These are phyloP conservation scores for Zelleria hepariella DNA, from an alignment of 2,888 invertebrate genomes.

Conservation along the genomic window DNA sequence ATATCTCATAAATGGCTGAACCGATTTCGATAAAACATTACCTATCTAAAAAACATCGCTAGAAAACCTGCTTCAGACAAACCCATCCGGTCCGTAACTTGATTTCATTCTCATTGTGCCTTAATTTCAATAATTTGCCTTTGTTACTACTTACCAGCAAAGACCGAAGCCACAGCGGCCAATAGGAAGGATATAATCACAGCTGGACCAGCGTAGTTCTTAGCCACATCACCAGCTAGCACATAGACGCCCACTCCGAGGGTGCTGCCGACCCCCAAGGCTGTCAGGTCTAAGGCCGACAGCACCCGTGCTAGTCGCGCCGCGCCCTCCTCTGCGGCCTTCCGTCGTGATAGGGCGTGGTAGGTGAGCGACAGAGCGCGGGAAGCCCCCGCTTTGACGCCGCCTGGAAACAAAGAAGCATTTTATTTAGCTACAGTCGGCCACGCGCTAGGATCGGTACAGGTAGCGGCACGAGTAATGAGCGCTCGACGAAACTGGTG, in stretches of 20 bases:
- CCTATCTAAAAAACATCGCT: too few relatives aligned
- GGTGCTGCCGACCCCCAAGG: conserved; percentile 85
- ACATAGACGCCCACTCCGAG: conserved; percentile 94
- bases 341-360: conserved; percentile 52
- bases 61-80: too few relatives aligned
- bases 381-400: conserved; percentile 49
- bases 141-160: conserved; percentile 76
- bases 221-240: conserved; percentile 87
- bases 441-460: too few relatives aligned
- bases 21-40: too few relatives aligned
- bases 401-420: conserved; percentile 29
- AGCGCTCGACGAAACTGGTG: too few relatives aligned
- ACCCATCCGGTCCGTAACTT: too few relatives aligned
- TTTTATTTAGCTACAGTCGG: not conserved
- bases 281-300: conserved; percentile 85
- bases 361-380: conserved; percentile 45
- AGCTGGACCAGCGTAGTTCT: conserved; percentile 86
- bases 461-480: too few relatives aligned
- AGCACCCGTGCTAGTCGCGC: conserved; percentile 78
- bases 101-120: too few relatives aligned
- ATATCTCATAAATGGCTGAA: too few relatives aligned
- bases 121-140: too few relatives aligned
- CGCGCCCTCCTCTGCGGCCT: conserved; percentile 59
- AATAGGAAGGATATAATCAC: conserved; percentile 90
- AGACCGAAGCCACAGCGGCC: conserved; percentile 90